Conservation (phyloP, 2,113 vertebrate species). For the Hyperoodon ampullatus region DNA sequence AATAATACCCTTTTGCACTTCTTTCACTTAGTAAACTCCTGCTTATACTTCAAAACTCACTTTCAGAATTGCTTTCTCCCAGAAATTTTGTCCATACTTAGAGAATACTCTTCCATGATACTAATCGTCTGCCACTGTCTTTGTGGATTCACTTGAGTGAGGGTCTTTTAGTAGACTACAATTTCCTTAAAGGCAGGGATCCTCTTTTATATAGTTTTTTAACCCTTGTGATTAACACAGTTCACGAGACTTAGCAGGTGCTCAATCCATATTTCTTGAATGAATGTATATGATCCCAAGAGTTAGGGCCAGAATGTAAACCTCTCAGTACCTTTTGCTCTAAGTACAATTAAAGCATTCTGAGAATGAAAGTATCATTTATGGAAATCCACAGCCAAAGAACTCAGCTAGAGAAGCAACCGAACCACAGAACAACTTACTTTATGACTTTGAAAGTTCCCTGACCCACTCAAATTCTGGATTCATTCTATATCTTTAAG, state of each 20-base stretch:
- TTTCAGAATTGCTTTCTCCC: not conserved
- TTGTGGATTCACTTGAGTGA: not conserved
- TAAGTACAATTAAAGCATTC: not conserved
- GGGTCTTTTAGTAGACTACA: not conserved
- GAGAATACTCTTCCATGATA: not conserved
- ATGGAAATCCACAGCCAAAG: not conserved
- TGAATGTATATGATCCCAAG: not conserved
- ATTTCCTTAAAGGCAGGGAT: slow-evolving; percentile 13
- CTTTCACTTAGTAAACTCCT: not conserved
- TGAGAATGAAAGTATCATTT: not conserved
- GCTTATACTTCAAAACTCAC: not conserved
- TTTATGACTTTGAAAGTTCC: not conserved
- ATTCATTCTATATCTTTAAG: not conserved
- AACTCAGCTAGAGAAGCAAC: not conserved
- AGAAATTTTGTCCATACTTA: not conserved
- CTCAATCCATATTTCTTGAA: not conserved
- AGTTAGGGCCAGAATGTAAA: not conserved
- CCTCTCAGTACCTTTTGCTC: not conserved
- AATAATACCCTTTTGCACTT: not conserved
- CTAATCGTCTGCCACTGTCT: not conserved
- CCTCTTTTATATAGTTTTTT: not conserved
- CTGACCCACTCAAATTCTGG: not conserved
- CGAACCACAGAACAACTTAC: not conserved
- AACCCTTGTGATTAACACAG: not conserved
- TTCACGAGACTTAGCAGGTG: not conserved